Base-by-base conservation (phyloP, 2,797 vertebrate genomes). In the Gymnocypris eckloni region DNA sequence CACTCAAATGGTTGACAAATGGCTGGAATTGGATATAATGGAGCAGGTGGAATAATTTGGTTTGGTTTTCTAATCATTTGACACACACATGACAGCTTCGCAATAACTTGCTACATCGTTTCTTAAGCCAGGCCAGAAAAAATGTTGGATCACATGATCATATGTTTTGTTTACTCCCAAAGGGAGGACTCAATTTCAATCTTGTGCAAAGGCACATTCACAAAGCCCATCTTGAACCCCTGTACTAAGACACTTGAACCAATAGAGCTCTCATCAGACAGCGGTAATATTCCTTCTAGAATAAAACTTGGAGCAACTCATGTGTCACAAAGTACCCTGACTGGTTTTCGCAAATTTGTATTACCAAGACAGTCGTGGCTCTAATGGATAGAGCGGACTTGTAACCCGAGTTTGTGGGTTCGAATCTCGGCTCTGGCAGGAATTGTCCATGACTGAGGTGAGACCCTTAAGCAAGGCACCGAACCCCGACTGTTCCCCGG, bases 41-140 rank as follows among this genome's bases (percentile, higher is more conserved):
- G n/a, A 13, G 72, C 45, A 13, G 45, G 72, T 25, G 11, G 2
- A 50, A 50, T 71, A 4, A 1, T 71, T 37, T 41, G 69, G 4
- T 71, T 71, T 10, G 8, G 69, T n/a, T 71, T 71, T 10, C 25
- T 71, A 6, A 12, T 39, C 9, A 64, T 3, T 39, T 87, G 86
- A 15, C 81, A 87, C 2, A 71, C 22, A 18, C 28, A 33, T 73
- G 81, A 41, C 87, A 88, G 0, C 52, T 50, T 28, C n/a, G 54
- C 83, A 86, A 8, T 79, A 37, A 13, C 2, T 41, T 4, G 8
- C 15, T 22, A 83, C 75, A n/a, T 86, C 18, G 0, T 3, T 7
- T 33, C 83, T 85, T 1, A 88, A 7, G 6, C 79, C 83, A 4
- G 70, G 82, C 78, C 86, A 87, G 16, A 86, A 4, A 86, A 86